Conservation (phyloP, 2,797 vertebrate species). For the Anguilla obscura region DNA sequence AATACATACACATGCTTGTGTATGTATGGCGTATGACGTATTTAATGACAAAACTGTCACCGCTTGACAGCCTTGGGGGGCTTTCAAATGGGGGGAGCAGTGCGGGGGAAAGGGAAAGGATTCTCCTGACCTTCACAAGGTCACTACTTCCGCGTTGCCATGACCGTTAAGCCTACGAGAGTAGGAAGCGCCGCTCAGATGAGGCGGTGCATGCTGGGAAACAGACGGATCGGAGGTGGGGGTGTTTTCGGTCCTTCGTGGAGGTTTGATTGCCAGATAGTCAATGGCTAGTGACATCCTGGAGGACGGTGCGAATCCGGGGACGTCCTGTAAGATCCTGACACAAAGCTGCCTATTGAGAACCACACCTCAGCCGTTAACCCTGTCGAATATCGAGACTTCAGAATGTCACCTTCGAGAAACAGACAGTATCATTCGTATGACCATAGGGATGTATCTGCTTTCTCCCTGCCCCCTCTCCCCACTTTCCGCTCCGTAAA, state of each 20-base stretch:
- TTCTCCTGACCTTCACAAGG: neutral
- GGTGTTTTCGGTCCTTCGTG: neutral
- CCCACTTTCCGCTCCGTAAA: no score
- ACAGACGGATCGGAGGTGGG: constrained; percentile 29
- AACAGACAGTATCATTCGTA: no score
- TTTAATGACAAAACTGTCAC: neutral
- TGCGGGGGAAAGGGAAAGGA: neutral
- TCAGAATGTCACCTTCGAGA: no score
- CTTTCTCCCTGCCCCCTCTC: no score
- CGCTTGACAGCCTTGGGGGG: no score
- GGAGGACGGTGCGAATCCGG: neutral
- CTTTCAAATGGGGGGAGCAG: no score
- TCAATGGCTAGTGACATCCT: neutral
- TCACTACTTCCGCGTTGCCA: constrained; percentile 45
- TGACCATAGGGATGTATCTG: no score
- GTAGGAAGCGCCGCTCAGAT: constrained; percentile 41
- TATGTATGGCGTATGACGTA: no score
- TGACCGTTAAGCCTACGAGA: constrained; percentile 43
- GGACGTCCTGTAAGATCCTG: neutral
- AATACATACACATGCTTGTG: no score
- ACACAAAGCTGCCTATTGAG: neutral
- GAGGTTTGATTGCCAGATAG: neutral
- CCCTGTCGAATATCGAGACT: neutral
- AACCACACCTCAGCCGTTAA: neutral
- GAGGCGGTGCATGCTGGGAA: neutral